Conservation (phyloP, 2,113 vertebrate species). For the Hippocampus barbouri region DNA sequence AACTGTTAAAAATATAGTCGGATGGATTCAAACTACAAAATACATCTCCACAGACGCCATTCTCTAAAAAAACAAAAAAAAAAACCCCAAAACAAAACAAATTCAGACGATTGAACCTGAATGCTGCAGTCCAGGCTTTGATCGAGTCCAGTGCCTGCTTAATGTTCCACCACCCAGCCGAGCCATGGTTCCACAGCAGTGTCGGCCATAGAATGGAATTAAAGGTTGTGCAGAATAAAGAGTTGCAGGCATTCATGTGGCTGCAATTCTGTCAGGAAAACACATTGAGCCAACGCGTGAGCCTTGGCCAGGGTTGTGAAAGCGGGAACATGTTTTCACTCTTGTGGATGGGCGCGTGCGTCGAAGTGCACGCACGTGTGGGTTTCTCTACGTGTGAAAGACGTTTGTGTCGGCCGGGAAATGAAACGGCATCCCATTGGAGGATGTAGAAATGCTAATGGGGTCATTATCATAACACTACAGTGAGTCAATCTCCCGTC, state of each 20-base stretch:
- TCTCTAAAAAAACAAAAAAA: slow-evolving; percentile 11
- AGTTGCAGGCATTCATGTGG: slow-evolving; percentile 1
- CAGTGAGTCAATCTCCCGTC: neutral
- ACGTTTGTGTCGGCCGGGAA: neutral
- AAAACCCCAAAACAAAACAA: slow-evolving; percentile 28
- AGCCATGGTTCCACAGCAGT: slow-evolving; percentile 35
- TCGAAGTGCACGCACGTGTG: neutral
- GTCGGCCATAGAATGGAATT: slow-evolving; percentile 15
- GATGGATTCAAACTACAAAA: neutral
- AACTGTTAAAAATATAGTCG: too few species aligned
- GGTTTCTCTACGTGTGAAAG: neutral
- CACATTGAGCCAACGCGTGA: slow-evolving; percentile 35
- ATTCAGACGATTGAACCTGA: slow-evolving; percentile 44
- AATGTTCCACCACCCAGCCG: slow-evolving; percentile 32
- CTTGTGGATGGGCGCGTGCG: neutral
- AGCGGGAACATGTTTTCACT: slow-evolving; percentile 33
- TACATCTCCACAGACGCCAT: slow-evolving; percentile 4
- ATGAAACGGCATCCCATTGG: neutral
- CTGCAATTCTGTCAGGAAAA: slow-evolving; percentile 36
- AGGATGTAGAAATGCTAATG: neutral
- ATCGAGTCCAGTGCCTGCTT: slow-evolving; percentile 49
- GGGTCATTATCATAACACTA: neutral
- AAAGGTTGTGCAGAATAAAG: neutral
- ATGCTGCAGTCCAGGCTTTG: slow-evolving; percentile 38
- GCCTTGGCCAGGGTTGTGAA: slow-evolving; percentile 15